Percentiles rank a stretch among this genome's conserved stretches.
Evolutionary conservation across 1,140 invertebrate species (phyloP).

Genomic region (Lordiphosa stackelbergi): DNA sequence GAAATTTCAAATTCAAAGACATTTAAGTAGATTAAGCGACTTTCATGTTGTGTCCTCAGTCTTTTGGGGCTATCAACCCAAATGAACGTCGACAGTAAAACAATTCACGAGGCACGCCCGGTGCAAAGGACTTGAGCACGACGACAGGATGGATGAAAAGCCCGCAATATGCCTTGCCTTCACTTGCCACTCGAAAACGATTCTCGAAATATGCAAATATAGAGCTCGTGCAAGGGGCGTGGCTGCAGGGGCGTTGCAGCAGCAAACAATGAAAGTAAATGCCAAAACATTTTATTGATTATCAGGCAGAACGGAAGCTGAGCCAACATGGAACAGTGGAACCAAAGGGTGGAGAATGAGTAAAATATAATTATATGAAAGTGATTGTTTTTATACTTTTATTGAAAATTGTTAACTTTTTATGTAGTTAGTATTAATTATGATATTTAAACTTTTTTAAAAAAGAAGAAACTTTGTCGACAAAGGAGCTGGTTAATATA

Average conservation of each 20-base stretch:
- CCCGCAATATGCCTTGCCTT: constrained; percentile 58
- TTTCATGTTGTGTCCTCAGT: constrained; percentile 61
- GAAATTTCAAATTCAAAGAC: constrained; percentile 60
- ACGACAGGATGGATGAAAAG: constrained; percentile 46
- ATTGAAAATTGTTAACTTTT: too few relatives aligned
- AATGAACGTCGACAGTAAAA: constrained; percentile 74
- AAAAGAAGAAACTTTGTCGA: too few relatives aligned
- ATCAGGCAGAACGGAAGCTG: constrained; percentile 47
- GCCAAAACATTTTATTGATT: constrained; percentile 76
- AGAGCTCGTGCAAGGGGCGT: constrained; percentile 43
- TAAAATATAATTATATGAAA: not conserved
- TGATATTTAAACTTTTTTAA: too few relatives aligned
- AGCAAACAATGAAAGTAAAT: constrained; percentile 76
- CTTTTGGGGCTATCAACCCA: constrained; percentile 52
- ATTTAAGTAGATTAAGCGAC: constrained; percentile 76
- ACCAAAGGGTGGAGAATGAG: not conserved
- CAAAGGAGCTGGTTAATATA: too few relatives aligned
- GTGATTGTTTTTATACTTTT: too few relatives aligned
- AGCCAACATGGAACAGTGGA: constrained; percentile 29
- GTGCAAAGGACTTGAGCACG: constrained; percentile 65
- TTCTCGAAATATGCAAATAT: constrained; percentile 66
- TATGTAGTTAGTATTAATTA: too few relatives aligned
- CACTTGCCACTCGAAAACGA: constrained; percentile 22
- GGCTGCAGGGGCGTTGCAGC: constrained; percentile 61
- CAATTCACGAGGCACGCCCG: constrained; percentile 68